Conservation (phyloP, 2,888 invertebrate species). For the Drosophila percnosoma region DNA sequence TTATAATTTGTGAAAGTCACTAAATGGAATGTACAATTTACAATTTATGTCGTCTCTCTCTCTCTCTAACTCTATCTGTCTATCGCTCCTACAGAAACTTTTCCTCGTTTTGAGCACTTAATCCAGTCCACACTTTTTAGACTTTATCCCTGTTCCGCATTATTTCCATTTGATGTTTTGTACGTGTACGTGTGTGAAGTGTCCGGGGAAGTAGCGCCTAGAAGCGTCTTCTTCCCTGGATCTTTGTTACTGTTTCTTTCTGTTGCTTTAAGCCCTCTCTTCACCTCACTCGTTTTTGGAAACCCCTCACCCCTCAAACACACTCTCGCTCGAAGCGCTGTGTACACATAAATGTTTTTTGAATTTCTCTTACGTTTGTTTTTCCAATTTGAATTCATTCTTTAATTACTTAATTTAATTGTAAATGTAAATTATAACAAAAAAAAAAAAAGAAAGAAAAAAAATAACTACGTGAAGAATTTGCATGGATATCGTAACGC, state of each 20-base stretch:
- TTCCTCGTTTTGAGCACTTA: conserved; percentile 46
- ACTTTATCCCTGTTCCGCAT: conserved; percentile 39
- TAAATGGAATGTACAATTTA: conserved; percentile 56
- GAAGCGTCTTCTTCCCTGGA: conserved; percentile 5
- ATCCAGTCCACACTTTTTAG: conserved; percentile 44
- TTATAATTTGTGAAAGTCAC: conserved; percentile 34
- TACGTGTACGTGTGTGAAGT: conserved; percentile 15
- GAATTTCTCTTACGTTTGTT: conserved; percentile 39
- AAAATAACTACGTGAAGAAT: conserved; percentile 81
- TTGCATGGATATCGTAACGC: conserved; percentile 84
- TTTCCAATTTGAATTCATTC: conserved; percentile 17
- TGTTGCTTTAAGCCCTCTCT: conserved; percentile 31
- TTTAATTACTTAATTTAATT: conserved; percentile 38
- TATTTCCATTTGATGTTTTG: conserved; percentile 53
- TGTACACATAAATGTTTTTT: conserved; percentile 32
- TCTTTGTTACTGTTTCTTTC: conserved; percentile 29
- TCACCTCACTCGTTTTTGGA: conserved; percentile 34
- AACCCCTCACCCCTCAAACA: conserved; percentile 20
- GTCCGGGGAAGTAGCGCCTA: conserved; percentile 11
- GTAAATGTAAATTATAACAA: conserved; percentile 61
- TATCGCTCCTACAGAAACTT: conserved; percentile 18
- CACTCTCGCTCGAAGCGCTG: conserved; percentile 35
- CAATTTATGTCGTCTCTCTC: conserved; percentile 50
- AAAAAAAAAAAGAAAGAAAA: conserved; percentile 53
- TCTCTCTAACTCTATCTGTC: conserved; percentile 9